These are phyloP conservation scores for Schrankia costaestrigalis DNA, from an alignment of 2,888 invertebrate species.

Conservation along the genomic window DNA sequence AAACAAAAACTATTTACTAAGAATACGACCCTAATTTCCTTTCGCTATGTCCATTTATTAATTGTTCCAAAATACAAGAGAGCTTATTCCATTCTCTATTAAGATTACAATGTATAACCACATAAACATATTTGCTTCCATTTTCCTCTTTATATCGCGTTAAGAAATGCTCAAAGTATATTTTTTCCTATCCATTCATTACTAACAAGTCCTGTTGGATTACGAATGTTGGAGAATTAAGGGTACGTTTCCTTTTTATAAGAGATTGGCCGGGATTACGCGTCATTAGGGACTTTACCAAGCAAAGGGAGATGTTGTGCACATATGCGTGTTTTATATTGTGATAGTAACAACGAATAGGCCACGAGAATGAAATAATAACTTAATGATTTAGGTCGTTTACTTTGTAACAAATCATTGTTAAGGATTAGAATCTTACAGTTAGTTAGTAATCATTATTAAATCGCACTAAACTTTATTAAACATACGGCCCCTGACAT, in stretches of 20 bases:
- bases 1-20: too few species aligned
- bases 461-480: too few species aligned
- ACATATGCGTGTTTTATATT: conserved; percentile 19
- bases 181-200: conserved; percentile 37
- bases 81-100: neutral
- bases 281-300: conserved; percentile 38
- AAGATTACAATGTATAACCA: conserved; percentile 12
- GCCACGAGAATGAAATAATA: too few species aligned
- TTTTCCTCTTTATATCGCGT: conserved; percentile 13
- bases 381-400: too few species aligned
- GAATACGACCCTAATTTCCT: too few species aligned
- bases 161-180: conserved; percentile 18
- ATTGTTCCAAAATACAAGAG: too few species aligned
- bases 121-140: conserved; percentile 16
- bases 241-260: conserved; percentile 50
- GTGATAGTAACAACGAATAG: too few species aligned
- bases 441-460: too few species aligned
- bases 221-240: conserved; percentile 45
- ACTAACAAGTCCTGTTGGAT: conserved; percentile 39
- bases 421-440: too few species aligned
- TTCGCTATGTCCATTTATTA: too few species aligned
- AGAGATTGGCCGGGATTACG: conserved; percentile 54
- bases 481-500: too few species aligned
- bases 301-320: conserved; percentile 44
- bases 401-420: too few species aligned